Evolutionary conservation across 2,888 invertebrate genomes (phyloP).

Genomic region (Aethes cnicana): DNA sequence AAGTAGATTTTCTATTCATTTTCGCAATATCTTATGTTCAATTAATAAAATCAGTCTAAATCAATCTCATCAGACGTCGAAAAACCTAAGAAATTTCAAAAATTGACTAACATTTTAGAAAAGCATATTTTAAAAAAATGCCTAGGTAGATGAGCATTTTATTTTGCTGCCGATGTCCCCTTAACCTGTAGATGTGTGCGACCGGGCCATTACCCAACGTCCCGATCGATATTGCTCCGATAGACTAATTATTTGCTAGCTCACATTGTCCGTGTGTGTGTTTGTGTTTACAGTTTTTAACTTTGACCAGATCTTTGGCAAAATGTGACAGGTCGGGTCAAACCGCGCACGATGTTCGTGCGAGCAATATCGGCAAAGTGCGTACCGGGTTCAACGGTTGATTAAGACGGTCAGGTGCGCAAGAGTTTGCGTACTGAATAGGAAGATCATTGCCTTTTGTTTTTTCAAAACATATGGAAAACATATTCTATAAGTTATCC

Average conservation of each 20-base stretch:
- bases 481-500: no score
- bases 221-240: slow-evolving; percentile 61
- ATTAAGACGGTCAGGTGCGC: no score
- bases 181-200: slow-evolving; percentile 45
- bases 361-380: slow-evolving; percentile 21
- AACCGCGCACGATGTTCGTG: slow-evolving; percentile 45
- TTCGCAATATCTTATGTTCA: no score
- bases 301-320: slow-evolving; percentile 34
- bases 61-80: no score
- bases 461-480: no score
- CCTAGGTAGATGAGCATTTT: background rate
- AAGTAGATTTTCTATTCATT: no score
- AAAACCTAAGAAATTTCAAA: no score
- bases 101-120: no score
- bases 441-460: no score
- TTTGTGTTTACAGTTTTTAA: slow-evolving; percentile 42
- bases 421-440: no score
- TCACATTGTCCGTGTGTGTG: slow-evolving; percentile 38
- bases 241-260: slow-evolving; percentile 62
- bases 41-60: no score
- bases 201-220: slow-evolving; percentile 65
- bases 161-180: slow-evolving; percentile 32
- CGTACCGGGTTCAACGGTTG: background rate
- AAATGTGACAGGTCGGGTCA: slow-evolving; percentile 43
- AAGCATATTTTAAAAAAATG: no score